These are phyloP conservation scores for Brassicogethes aeneus DNA, from an alignment of 2,888 invertebrate genomes.

Conservation along the genomic window DNA sequence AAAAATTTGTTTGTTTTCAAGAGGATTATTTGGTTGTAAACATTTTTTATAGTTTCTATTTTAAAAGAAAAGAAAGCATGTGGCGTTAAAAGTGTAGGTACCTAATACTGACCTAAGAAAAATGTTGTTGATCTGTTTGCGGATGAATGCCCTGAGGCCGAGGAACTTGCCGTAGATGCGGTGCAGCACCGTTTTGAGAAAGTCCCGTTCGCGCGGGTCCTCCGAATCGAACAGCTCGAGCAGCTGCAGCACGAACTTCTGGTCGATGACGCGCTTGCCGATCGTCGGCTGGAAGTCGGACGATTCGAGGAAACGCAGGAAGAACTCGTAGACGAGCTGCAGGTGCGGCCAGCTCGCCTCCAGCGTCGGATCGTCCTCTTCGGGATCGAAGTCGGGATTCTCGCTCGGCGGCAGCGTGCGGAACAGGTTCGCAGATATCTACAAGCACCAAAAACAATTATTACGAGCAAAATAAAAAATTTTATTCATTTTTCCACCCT, in stretches of 20 bases:
- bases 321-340: constrained; percentile 97
- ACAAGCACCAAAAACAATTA: constrained; percentile 12
- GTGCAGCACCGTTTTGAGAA: constrained; percentile 95
- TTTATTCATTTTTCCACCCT: no score
- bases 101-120: constrained; percentile 62
- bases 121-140: constrained; percentile 97
- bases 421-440: constrained; percentile 83
- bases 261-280: constrained; percentile 74
- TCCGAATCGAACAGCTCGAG: constrained; percentile 95
- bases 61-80: no score
- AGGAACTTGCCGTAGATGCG: constrained; percentile 97
- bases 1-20: no score
- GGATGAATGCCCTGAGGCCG: constrained; percentile 89
- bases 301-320: constrained; percentile 96
- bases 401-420: constrained; percentile 97
- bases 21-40: no score
- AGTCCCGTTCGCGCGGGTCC: constrained; percentile 93
- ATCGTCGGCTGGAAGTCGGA: constrained; percentile 97
- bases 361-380: constrained; percentile 98
- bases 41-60: no score
- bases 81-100: no score
- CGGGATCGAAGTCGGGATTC: constrained; percentile 96
- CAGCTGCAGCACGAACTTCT: constrained; percentile 94
- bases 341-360: constrained; percentile 99
- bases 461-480: constrained; percentile 1